Percentiles rank a stretch among this genome's conserved stretches.
Conservation (phyloP, 2,797 vertebrate genomes). For the Microctenopoma steveboyesi region DNA sequence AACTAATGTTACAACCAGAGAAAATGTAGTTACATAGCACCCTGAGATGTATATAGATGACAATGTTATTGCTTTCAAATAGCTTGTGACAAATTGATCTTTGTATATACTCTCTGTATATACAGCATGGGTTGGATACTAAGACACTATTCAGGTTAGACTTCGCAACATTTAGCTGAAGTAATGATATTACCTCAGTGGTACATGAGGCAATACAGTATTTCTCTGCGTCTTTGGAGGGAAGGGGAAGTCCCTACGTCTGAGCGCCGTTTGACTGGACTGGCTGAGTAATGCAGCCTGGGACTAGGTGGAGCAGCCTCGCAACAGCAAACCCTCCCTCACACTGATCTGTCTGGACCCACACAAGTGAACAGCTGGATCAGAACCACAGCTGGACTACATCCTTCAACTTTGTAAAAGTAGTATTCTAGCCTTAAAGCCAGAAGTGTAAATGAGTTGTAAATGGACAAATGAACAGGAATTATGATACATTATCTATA, state of each 20-base stretch:
- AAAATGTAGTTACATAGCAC: conserved; percentile 27
- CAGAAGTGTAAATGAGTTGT: conserved; percentile 14
- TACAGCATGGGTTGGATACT: conserved; percentile 48
- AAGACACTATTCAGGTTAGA: conserved; percentile 68
- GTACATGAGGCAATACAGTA: conserved; percentile 79
- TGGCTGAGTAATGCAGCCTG: conserved; percentile 84
- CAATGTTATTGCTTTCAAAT: conserved; percentile 32
- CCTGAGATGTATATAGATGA: conserved; percentile 42
- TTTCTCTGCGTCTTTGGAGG: conserved; percentile 78
- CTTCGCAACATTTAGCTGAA: conserved; percentile 70
- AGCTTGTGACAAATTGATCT: conserved; percentile 48
- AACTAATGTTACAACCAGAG: conserved; percentile 44
- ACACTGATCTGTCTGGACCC: conserved; percentile 75
- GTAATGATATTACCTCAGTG: conserved; percentile 83
- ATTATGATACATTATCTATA: conserved; percentile 12
- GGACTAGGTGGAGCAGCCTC: conserved; percentile 85
- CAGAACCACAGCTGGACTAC: conserved; percentile 74
- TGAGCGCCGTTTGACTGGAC: conserved; percentile 75
- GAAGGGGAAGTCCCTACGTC: conserved; percentile 83
- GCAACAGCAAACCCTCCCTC: conserved; percentile 79
- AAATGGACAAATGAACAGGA: conserved; percentile 32
- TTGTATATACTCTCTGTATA: conserved; percentile 35
- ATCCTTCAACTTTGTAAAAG: conserved; percentile 51
- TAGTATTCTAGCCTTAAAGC: conserved; percentile 35
- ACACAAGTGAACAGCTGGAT: conserved; percentile 71